These are phyloP conservation scores for Bos indicus DNA, from an alignment of 2,113 vertebrate genomes.

Conservation along the genomic window DNA sequence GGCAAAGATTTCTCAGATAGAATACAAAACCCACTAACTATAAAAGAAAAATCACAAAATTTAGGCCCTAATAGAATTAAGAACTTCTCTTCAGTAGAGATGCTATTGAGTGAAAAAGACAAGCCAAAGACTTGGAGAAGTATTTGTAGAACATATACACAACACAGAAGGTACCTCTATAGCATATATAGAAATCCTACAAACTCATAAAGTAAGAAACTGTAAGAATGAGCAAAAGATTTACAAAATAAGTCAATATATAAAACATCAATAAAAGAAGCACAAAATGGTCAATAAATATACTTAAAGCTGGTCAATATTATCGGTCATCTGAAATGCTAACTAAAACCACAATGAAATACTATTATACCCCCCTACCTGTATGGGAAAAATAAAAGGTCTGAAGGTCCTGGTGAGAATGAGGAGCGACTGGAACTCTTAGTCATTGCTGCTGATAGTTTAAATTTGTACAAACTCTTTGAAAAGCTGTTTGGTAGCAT, in stretches of 20 bases:
- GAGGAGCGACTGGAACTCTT: background rate
- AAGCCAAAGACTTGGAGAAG: background rate
- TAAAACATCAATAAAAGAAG: background rate
- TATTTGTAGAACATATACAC: background rate
- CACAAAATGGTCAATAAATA: background rate
- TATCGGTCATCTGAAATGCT: background rate
- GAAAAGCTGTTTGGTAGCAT: background rate
- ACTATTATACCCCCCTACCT: background rate
- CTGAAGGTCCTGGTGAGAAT: background rate
- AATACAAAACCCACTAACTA: background rate
- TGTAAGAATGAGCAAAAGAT: conserved; percentile 13
- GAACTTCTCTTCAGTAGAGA: background rate
- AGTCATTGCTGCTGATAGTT: background rate
- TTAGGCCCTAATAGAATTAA: background rate
- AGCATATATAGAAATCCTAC: background rate
- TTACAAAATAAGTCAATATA: background rate
- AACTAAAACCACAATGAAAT: background rate
- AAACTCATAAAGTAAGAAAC: background rate
- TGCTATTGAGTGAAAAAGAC: background rate
- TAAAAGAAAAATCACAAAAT: conserved; percentile 5
- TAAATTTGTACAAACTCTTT: background rate
- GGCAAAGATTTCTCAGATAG: background rate
- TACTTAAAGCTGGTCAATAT: background rate
- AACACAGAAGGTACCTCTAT: background rate
- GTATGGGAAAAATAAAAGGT: background rate